phyloP scores from a whole-genome alignment of 2,888 invertebrate species.

The Drosophila nr. fundita region DNA sequence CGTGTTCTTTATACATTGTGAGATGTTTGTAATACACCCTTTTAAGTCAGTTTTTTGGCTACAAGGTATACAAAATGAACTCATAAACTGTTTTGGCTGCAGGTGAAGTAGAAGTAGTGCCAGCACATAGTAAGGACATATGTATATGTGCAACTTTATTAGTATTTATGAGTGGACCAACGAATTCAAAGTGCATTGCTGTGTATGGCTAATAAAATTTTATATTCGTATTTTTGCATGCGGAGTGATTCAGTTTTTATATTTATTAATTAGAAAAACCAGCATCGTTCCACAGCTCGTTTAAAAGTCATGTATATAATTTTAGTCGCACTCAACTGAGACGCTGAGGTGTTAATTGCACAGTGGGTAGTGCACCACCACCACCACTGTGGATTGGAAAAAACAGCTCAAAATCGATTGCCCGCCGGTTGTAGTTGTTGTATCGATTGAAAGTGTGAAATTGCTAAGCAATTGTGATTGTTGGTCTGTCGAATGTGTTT shows the following conservation, averaged over 20 bases:
- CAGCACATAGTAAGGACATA: conserved; percentile 3
- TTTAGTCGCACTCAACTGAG: conserved; percentile 52
- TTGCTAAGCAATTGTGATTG: conserved; percentile 81
- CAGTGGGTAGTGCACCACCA: conserved; percentile 70
- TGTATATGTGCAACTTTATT: conserved; percentile 23
- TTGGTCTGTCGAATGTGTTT: conserved; percentile 49
- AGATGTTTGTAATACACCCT: not conserved
- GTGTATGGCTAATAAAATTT: conserved; percentile 67
- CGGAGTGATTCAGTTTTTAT: conserved; percentile 37
- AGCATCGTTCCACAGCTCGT: conserved; percentile 54
- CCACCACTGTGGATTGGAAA: conserved; percentile 40
- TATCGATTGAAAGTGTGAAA: conserved; percentile 78
- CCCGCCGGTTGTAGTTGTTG: conserved; percentile 65
- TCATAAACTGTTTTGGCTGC: conserved; percentile 44
- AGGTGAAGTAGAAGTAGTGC: conserved; percentile 65
- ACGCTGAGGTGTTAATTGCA: conserved; percentile 81
- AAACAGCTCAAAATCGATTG: conserved; percentile 42
- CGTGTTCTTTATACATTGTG: not conserved
- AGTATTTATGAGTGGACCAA: conserved; percentile 61
- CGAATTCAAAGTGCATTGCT: conserved; percentile 75
- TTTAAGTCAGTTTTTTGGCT: not conserved
- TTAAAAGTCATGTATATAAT: conserved; percentile 69
- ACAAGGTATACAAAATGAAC: conserved; percentile 26
- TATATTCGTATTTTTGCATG: conserved; percentile 64
- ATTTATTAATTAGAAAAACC: conserved; percentile 76